Percentiles rank a stretch among this genome's conserved stretches.
phyloP scores from a whole-genome alignment of 2,888 invertebrate species.

The Strigamia transsilvanica region DNA sequence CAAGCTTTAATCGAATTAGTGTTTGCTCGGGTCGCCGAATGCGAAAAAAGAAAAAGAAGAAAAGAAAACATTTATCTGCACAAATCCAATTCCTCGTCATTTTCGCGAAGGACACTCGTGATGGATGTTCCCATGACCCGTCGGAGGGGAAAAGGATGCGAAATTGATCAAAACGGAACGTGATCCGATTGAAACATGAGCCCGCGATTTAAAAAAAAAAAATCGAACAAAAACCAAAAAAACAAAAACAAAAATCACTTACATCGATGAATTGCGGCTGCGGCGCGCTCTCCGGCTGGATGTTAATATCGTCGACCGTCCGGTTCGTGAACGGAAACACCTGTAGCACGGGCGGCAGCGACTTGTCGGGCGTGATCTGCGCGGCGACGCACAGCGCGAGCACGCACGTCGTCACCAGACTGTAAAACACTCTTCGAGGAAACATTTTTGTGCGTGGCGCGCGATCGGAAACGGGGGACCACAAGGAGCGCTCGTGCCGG shows the following conservation, averaged over 20 bases:
- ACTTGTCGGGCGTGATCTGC: not conserved
- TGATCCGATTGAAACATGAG: not conserved
- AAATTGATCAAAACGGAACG: not conserved
- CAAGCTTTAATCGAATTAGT: not conserved
- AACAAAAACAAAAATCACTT: not conserved
- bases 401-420: not conserved
- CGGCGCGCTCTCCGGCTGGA: not conserved
- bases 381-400: not conserved
- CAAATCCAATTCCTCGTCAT: not conserved
- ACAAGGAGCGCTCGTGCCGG: slow-evolving; percentile 27
- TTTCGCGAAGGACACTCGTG: not conserved
- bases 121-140: slow-evolving; percentile 17
- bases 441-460: not conserved
- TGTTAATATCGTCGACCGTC: not conserved
- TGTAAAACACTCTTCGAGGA: slow-evolving; percentile 5
- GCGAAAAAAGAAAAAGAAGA: too few species aligned
- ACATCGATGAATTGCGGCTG: slow-evolving; percentile 15
- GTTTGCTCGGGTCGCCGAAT: not conserved
- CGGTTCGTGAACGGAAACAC: slow-evolving; percentile 32
- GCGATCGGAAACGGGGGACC: not conserved
- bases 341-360: slow-evolving; percentile 16
- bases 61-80: too few species aligned
- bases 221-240: too few species aligned
- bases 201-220: too few species aligned
- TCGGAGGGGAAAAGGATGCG: not conserved